phyloP scores from a whole-genome alignment of 2,888 invertebrate species.

The Pollenia griseotomentosa region DNA sequence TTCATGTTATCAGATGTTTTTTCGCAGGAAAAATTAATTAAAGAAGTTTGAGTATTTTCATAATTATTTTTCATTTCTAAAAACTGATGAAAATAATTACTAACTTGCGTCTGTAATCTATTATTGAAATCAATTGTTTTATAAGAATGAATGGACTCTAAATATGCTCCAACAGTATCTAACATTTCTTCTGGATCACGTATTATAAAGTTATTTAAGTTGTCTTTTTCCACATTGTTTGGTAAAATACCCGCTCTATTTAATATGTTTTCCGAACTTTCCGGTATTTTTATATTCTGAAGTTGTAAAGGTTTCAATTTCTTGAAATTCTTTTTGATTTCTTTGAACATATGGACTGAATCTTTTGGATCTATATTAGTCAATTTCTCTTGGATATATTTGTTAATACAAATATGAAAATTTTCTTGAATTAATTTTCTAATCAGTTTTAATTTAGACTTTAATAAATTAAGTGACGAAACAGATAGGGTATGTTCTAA shows the following conservation, averaged over 20 bases:
- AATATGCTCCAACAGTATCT: neutral
- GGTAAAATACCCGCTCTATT: too few species aligned
- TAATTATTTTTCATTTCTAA: too few species aligned
- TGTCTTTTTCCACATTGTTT: too few species aligned
- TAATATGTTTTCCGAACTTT: too few species aligned
- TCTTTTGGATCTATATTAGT: neutral
- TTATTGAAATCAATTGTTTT: neutral
- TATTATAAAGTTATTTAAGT: too few species aligned
- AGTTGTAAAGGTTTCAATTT: neutral
- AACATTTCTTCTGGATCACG: neutral
- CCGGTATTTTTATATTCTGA: neutral
- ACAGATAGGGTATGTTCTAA: neutral
- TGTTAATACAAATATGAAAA: conserved; percentile 4
- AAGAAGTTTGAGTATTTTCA: too few species aligned
- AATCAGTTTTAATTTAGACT: conserved; percentile 19
- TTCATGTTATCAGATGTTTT: too few species aligned
- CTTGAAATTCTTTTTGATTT: neutral
- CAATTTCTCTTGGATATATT: neutral
- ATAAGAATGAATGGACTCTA: neutral
- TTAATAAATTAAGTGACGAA: neutral
- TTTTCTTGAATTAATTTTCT: conserved; percentile 21
- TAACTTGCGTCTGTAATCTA: neutral
- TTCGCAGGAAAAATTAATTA: too few species aligned
- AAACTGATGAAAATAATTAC: too few species aligned
- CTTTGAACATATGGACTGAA: too few species aligned